phyloP scores from a whole-genome alignment of 2,113 vertebrate species.

The Perognathus longimembris region DNA sequence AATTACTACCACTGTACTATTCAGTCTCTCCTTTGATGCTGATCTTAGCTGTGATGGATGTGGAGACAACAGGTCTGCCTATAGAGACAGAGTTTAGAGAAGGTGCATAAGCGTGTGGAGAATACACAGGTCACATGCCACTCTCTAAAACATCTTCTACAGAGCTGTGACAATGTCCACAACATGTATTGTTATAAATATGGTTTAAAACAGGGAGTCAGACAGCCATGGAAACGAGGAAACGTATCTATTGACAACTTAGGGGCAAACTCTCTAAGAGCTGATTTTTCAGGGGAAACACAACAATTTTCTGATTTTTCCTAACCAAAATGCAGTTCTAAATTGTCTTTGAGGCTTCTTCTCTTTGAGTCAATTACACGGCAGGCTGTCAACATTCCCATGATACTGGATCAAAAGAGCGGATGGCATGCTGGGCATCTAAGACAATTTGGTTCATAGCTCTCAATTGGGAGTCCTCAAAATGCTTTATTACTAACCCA shows the following conservation, averaged over 20 bases:
- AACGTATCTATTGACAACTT: not conserved
- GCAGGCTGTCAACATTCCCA: not conserved
- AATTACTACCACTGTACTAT: not conserved
- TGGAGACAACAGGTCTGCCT: not conserved
- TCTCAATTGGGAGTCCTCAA: constrained; percentile 26
- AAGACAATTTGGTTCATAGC: constrained; percentile 23
- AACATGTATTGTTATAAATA: not conserved
- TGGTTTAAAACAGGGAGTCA: constrained; percentile 38
- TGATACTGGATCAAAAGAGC: not conserved
- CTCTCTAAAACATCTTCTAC: not conserved
- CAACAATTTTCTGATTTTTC: constrained; percentile 2
- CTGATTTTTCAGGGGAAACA: constrained; percentile 19
- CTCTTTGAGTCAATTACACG: not conserved
- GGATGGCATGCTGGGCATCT: not conserved
- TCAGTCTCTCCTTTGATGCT: not conserved
- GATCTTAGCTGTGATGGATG: not conserved
- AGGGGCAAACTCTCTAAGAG: not conserved
- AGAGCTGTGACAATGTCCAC: not conserved
- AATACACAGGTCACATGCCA: not conserved
- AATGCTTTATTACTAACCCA: constrained; percentile 9
- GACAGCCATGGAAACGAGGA: not conserved
- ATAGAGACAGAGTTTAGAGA: not conserved
- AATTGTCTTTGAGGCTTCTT: constrained; percentile 8
- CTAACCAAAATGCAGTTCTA: constrained; percentile 10
- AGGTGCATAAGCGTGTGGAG: not conserved